These are phyloP conservation scores for Drosophila burlai DNA, from an alignment of 1,140 invertebrate species.

Conservation along the genomic window DNA sequence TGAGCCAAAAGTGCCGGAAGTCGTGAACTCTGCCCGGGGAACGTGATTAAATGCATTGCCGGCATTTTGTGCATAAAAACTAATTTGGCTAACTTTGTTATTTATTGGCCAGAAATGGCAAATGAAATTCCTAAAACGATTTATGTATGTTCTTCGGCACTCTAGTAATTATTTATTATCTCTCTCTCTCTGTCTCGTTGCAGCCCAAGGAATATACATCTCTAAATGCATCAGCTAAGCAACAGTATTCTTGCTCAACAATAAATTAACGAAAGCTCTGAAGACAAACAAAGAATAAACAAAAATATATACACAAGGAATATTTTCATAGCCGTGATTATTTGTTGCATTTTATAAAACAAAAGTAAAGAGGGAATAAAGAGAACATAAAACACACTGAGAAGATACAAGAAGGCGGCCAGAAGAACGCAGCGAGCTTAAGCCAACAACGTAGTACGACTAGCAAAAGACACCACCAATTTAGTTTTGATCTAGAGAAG, in stretches of 20 bases:
- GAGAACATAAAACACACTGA: background rate
- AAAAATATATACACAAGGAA: slow-evolving; percentile 18
- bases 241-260: slow-evolving; percentile 82
- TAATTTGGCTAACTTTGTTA: slow-evolving; percentile 72
- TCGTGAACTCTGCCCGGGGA: slow-evolving; percentile 49
- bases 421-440: slow-evolving; percentile 40
- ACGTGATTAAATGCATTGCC: slow-evolving; percentile 79
- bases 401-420: slow-evolving; percentile 29
- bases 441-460: slow-evolving; percentile 75
- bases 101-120: slow-evolving; percentile 46
- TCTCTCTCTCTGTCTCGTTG: slow-evolving; percentile 39
- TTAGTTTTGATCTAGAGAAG: slow-evolving; percentile 65
- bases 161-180: slow-evolving; percentile 28
- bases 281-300: slow-evolving; percentile 28
- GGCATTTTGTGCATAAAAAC: slow-evolving; percentile 44
- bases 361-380: background rate
- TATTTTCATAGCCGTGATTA: slow-evolving; percentile 68
- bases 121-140: slow-evolving; percentile 29
- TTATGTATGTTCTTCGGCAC: slow-evolving; percentile 17
- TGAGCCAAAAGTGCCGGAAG: slow-evolving; percentile 68
- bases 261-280: slow-evolving; percentile 49
- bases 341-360: slow-evolving; percentile 70
- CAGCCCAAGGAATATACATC: slow-evolving; percentile 57
- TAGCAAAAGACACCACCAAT: slow-evolving; percentile 83
- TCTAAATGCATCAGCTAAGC: slow-evolving; percentile 58